Percentiles rank a stretch among this genome's conserved stretches.
Conservation (phyloP, 64 coral and sea anemone genomes). For the Dendrophyllia cribrosa region DNA sequence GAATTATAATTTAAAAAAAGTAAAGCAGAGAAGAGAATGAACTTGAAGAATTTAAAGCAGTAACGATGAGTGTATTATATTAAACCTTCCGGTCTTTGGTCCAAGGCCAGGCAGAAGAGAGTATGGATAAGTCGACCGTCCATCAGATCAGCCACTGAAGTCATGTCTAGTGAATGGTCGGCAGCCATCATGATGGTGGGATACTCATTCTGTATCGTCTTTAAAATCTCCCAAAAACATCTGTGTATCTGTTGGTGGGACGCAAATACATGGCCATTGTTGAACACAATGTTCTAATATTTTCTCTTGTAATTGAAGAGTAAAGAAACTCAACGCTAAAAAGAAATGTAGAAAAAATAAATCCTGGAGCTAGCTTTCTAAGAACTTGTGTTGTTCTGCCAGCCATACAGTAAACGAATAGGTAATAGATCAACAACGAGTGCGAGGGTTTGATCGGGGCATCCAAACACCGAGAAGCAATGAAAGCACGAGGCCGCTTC, state of each 20-base stretch:
- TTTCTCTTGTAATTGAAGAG: no score
- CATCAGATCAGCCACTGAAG: constrained; percentile 36
- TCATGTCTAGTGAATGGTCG: neutral
- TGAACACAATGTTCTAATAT: neutral
- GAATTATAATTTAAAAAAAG: neutral
- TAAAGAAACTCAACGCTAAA: no score
- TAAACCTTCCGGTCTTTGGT: neutral
- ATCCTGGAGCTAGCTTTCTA: no score
- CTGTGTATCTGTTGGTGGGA: constrained; percentile 3
- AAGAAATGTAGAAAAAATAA: no score
- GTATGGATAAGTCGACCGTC: constrained; percentile 7
- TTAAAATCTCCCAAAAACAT: constrained; percentile 25
- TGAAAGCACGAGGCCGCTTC: no score
- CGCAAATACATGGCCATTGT: neutral
- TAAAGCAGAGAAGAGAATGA: neutral
- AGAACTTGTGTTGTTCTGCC: no score
- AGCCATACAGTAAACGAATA: no score
- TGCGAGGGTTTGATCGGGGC: no score
- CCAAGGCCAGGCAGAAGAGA: neutral
- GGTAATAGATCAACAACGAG: no score
- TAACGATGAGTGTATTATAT: neutral
- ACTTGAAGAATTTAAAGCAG: neutral
- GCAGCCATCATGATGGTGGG: neutral
- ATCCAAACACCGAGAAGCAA: no score
- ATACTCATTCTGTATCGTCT: neutral